phyloP scores from a whole-genome alignment of 2,797 vertebrate species.

The Cyprinodon diabolis region DNA sequence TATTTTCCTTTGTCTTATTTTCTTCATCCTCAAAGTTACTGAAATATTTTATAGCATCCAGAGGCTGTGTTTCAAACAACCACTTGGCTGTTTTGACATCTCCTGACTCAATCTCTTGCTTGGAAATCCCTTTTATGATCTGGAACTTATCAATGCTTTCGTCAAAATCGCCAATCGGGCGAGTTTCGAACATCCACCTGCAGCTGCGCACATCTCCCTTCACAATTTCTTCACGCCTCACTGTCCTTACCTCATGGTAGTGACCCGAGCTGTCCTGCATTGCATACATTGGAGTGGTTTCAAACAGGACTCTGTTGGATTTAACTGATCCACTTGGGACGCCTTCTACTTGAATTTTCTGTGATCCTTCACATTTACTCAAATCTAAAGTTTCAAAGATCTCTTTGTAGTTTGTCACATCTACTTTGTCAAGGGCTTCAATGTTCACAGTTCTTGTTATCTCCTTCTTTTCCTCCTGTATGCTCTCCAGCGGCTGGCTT shows the following conservation, averaged over 20 bases:
- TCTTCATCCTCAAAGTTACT: conserved; percentile 82
- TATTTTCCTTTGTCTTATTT: conserved; percentile 66
- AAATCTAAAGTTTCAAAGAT: conserved; percentile 90
- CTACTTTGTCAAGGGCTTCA: conserved; percentile 87
- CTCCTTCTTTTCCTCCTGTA: conserved; percentile 88
- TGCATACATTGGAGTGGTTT: conserved; percentile 90
- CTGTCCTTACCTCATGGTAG: conserved; percentile 92
- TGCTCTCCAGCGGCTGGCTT: conserved; percentile 89
- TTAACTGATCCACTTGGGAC: conserved; percentile 87
- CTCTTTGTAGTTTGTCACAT: conserved; percentile 87
- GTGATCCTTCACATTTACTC: conserved; percentile 82
- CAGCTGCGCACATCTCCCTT: conserved; percentile 90
- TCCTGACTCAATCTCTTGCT: conserved; percentile 90
- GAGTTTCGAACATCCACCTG: conserved; percentile 96
- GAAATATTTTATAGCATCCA: conserved; percentile 88
- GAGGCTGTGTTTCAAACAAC: conserved; percentile 93
- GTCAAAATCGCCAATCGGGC: conserved; percentile 91
- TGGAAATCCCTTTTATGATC: conserved; percentile 93
- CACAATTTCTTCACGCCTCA: conserved; percentile 91
- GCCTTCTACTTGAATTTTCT: conserved; percentile 89
- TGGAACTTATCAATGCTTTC: conserved; percentile 90
- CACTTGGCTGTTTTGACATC: conserved; percentile 95
- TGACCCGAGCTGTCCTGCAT: conserved; percentile 91
- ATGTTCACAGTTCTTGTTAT: conserved; percentile 85
- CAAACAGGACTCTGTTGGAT: conserved; percentile 90